A percentile compares a stretch with the other conserved stretches of the same genome.
Conservation (phyloP, 2,113 vertebrate genomes). For the Lasiurus cinereus region DNA sequence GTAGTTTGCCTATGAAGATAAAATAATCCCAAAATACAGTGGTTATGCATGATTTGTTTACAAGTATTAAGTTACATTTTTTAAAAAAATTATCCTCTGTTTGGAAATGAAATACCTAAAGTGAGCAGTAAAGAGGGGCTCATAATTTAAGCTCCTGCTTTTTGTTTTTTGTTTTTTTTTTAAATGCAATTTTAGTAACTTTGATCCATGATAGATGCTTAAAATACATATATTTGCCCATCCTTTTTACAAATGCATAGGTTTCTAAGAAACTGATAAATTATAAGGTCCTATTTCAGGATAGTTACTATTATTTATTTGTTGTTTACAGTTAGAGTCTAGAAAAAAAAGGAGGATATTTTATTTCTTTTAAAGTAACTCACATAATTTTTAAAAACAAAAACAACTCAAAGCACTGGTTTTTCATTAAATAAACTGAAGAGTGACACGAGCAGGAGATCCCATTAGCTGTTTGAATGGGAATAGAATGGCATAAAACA, state of each 20-base stretch:
- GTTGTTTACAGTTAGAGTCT: constrained; percentile 2
- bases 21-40: neutral
- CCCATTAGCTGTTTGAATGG: neutral
- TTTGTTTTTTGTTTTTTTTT: neutral
- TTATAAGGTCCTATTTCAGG: neutral
- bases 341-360: neutral
- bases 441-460: neutral
- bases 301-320: neutral
- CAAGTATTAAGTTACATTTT: constrained; percentile 32
- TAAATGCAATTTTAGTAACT: constrained; percentile 42
- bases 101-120: constrained; percentile 55
- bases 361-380: neutral
- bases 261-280: constrained; percentile 44
- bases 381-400: constrained; percentile 37
- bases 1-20: constrained; percentile 35
- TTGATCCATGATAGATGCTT: constrained; percentile 10
- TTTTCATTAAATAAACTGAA: constrained; percentile 31
- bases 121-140: constrained; percentile 4
- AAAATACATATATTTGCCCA: neutral
- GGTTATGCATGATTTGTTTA: neutral
- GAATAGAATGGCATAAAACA: neutral
- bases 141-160: neutral
- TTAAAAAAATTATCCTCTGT: neutral
- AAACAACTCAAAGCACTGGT: neutral
- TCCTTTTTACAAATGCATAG: neutral